phyloP scores from a whole-genome alignment of 2,113 vertebrate species.

The Castor canadensis region DNA sequence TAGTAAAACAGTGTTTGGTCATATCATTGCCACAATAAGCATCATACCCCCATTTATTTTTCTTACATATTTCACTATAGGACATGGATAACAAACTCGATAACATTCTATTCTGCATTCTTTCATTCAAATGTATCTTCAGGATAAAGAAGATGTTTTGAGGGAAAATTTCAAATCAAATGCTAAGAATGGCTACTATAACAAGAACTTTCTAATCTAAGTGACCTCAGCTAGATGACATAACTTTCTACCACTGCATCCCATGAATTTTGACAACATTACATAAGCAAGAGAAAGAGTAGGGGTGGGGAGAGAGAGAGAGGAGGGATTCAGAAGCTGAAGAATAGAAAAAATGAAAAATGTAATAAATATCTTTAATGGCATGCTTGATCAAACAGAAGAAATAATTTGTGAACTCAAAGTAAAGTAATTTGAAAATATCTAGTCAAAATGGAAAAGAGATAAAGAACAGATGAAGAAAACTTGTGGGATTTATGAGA shows the following conservation, averaged over 20 bases:
- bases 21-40: neutral
- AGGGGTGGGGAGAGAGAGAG: neutral
- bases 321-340: neutral
- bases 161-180: neutral
- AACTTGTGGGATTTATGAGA: neutral
- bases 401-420: neutral
- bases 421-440: neutral
- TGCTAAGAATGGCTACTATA: neutral
- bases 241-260: neutral
- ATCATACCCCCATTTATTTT: neutral
- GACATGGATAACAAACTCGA: neutral
- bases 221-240: neutral
- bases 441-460: neutral
- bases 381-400: neutral
- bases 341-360: neutral
- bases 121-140: neutral
- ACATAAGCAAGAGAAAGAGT: accelerated
- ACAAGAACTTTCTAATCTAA: neutral
- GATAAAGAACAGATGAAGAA: neutral
- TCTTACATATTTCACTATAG: neutral
- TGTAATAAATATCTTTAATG: neutral
- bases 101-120: accelerated
- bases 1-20: neutral
- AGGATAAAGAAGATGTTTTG: neutral
- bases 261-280: too few species aligned